Conservation (phyloP, 1,140 invertebrate species). For the Ganaspis sp. region DNA sequence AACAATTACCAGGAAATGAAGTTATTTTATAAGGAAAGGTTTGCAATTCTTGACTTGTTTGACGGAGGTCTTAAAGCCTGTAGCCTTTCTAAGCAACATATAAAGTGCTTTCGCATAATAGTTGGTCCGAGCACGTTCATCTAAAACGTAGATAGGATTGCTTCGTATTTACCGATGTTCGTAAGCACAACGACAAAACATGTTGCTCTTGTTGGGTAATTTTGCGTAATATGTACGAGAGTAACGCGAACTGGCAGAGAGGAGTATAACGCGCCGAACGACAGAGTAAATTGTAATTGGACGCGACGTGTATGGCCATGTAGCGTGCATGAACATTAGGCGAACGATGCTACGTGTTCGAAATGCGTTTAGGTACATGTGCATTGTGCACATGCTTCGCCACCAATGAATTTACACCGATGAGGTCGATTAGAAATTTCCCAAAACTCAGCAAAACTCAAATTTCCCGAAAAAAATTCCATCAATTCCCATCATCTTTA, state of each 20-base stretch:
- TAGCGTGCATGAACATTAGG: slow-evolving; percentile 21
- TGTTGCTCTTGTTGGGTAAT: slow-evolving; percentile 47
- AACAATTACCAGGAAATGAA: slow-evolving; percentile 5
- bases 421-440: slow-evolving; percentile 16
- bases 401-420: slow-evolving; percentile 4
- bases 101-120: slow-evolving; percentile 32
- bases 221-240: slow-evolving; percentile 55
- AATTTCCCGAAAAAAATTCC: too few relatives aligned
- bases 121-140: slow-evolving; percentile 6
- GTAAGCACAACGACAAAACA: slow-evolving; percentile 41
- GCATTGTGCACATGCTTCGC: slow-evolving; percentile 8
- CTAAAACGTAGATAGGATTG: slow-evolving; percentile 32
- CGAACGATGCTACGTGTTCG: slow-evolving; percentile 27
- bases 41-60: background rate
- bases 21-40: background rate
- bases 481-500: too few relatives aligned
- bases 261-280: slow-evolving; percentile 56
- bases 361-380: slow-evolving; percentile 25
- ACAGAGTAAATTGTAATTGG: slow-evolving; percentile 60
- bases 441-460: background rate
- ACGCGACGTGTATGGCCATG: slow-evolving; percentile 49
- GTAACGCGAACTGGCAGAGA: slow-evolving; percentile 39
- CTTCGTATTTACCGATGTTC: slow-evolving; percentile 42
- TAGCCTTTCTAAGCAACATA: slow-evolving; percentile 46
- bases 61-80: slow-evolving; percentile 36